phyloP scores from a whole-genome alignment of 1,140 invertebrate genomes.

The Thaumatotibia leucotreta region DNA sequence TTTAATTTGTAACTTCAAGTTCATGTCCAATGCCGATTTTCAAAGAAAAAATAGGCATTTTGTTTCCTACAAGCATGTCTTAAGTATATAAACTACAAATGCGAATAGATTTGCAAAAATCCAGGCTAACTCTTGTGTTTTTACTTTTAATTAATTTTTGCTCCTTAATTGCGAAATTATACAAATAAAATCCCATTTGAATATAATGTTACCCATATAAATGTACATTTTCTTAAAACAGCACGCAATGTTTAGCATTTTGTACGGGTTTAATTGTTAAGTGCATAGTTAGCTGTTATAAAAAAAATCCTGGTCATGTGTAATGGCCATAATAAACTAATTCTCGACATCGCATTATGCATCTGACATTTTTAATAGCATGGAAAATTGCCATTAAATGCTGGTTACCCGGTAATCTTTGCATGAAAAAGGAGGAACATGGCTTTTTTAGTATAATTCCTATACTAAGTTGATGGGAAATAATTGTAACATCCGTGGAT shows the following conservation, averaged over 20 bases:
- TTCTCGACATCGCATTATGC: neutral
- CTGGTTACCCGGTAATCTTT: neutral
- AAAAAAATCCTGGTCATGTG: neutral
- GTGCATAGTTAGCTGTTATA: neutral
- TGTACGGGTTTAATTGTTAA: neutral
- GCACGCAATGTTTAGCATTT: neutral
- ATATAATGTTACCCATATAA: neutral
- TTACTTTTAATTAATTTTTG: neutral
- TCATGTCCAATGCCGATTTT: no score
- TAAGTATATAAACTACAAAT: neutral
- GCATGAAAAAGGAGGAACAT: neutral
- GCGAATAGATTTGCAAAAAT: neutral
- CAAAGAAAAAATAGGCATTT: no score
- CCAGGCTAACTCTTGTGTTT: neutral
- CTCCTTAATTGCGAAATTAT: conserved; percentile 1
- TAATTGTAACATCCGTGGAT: neutral
- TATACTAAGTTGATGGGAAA: neutral
- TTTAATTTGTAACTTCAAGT: no score
- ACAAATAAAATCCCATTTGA: neutral
- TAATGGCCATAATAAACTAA: conserved; percentile 3
- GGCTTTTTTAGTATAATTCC: neutral
- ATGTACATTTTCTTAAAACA: neutral
- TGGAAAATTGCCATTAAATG: conserved; percentile 8
- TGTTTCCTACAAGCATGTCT: no score
- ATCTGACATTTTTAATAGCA: neutral